phyloP scores from a whole-genome alignment of 2,888 invertebrate species.

The Pristionchus mayeri region DNA sequence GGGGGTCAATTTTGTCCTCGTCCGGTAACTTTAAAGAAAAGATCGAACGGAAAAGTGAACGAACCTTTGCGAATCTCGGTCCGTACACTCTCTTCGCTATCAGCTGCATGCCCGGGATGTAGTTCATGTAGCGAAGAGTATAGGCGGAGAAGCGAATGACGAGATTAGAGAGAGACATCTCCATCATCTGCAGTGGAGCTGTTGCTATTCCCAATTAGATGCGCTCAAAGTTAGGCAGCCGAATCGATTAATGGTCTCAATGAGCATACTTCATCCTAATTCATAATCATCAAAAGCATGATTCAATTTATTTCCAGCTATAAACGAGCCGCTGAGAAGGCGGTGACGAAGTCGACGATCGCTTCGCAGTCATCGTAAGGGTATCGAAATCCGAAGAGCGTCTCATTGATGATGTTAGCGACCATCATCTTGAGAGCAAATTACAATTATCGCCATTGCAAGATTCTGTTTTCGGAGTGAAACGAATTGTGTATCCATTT shows the following conservation, averaged over 20 bases:
- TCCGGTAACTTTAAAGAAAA: too few species aligned
- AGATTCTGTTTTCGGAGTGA: too few species aligned
- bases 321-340: not conserved
- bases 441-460: too few species aligned
- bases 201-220: too few species aligned
- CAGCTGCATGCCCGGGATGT: not conserved
- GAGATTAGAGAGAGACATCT: not conserved
- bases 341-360: not conserved
- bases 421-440: not conserved
- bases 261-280: too few species aligned
- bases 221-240: too few species aligned
- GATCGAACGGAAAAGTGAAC: too few species aligned
- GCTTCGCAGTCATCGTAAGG: not conserved
- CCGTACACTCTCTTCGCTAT: not conserved
- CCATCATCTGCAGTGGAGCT: not conserved
- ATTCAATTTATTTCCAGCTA: too few species aligned
- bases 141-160: not conserved
- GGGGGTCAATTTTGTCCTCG: too few species aligned
- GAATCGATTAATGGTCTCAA: too few species aligned
- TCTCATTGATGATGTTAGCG: not conserved
- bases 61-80: not conserved
- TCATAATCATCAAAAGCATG: too few species aligned
- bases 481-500: too few species aligned
- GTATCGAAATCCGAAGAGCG: constrained; percentile 29
- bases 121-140: not conserved